phyloP scores from a whole-genome alignment of 2,888 invertebrate species.

The Drosophila nigricruria region DNA sequence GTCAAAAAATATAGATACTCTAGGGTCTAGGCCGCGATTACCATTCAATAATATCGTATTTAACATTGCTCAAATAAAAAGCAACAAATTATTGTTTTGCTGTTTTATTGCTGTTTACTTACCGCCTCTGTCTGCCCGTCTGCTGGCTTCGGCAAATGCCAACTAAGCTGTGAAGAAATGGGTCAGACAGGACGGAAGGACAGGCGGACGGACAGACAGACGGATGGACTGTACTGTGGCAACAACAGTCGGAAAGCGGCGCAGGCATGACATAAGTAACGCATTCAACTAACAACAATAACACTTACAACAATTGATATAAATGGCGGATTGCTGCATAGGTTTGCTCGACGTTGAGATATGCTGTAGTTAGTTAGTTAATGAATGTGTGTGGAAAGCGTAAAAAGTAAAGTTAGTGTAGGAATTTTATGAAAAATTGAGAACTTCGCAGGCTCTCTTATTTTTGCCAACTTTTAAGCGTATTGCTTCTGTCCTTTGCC shows the following conservation, averaged over 20 bases:
- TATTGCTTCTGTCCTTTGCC: neutral
- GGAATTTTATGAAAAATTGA: too few species aligned
- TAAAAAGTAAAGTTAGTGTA: too few species aligned
- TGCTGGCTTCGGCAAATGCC: constrained; percentile 26
- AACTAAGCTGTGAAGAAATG: constrained; percentile 70
- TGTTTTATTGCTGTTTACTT: constrained; percentile 48
- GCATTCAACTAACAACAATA: constrained; percentile 61
- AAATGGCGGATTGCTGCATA: neutral
- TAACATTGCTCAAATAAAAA: constrained; percentile 65
- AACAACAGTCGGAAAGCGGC: constrained; percentile 5
- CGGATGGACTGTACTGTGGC: neutral
- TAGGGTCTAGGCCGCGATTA: constrained; percentile 36
- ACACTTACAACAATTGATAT: constrained; percentile 49
- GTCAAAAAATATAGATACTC: constrained; percentile 37
- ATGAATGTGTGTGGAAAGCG: too few species aligned
- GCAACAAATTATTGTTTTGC: constrained; percentile 67
- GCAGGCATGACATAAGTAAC: constrained; percentile 57
- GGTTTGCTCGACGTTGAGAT: neutral
- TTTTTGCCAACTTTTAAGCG: too few species aligned
- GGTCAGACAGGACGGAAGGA: constrained; percentile 59
- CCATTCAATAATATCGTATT: constrained; percentile 65
- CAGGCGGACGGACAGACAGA: constrained; percentile 5
- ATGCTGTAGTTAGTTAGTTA: too few species aligned
- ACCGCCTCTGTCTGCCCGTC: neutral
- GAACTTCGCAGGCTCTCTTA: too few species aligned